phyloP scores from a whole-genome alignment of 2,888 invertebrate species.

The Timema cristinae region DNA sequence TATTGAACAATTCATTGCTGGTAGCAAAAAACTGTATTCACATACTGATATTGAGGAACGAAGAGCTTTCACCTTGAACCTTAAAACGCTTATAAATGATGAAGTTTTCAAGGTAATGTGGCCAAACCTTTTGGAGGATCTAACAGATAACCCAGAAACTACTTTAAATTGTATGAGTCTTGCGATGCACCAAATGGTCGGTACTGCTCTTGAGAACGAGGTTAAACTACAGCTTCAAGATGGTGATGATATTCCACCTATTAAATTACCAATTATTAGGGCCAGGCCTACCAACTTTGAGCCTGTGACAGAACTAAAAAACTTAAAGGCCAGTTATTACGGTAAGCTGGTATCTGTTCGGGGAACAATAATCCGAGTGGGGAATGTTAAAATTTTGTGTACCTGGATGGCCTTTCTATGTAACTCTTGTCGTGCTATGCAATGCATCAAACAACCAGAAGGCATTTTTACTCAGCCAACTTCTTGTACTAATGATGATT shows the following conservation, averaged over 20 bases:
- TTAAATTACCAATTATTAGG: conserved; percentile 48
- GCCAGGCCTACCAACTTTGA: conserved; percentile 61
- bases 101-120: conserved; percentile 55
- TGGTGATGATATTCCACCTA: conserved; percentile 34
- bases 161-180: conserved; percentile 68
- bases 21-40: conserved; percentile 49
- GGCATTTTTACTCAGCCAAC: conserved; percentile 58
- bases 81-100: conserved; percentile 54
- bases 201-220: conserved; percentile 36
- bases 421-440: conserved; percentile 59
- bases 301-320: conserved; percentile 61
- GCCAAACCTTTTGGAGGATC: conserved; percentile 60
- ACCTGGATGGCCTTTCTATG: conserved; percentile 77
- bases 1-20: conserved; percentile 54
- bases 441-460: conserved; percentile 62
- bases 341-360: conserved; percentile 77
- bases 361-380: conserved; percentile 80
- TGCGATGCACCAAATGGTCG: conserved; percentile 66
- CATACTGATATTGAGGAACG: conserved; percentile 56
- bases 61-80: conserved; percentile 55
- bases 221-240: conserved; percentile 38
- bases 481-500: conserved; percentile 53
- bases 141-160: conserved; percentile 62
- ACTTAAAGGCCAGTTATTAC: conserved; percentile 67
- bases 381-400: conserved; percentile 67